phyloP scores from a whole-genome alignment of 2,797 vertebrate species.

The Enteromius viviparus region DNA sequence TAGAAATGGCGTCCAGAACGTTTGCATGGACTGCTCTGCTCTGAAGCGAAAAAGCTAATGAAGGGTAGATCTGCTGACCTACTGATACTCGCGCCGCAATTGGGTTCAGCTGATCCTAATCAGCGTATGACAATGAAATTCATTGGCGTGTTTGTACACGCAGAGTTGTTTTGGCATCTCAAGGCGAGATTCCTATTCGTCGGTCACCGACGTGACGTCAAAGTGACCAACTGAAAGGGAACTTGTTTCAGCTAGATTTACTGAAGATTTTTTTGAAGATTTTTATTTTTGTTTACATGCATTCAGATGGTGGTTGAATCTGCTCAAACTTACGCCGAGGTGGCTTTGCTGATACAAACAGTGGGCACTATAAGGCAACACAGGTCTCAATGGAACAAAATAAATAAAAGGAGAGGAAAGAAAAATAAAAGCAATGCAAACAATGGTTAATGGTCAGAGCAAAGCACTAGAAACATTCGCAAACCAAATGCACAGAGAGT shows the following conservation, averaged over 20 bases:
- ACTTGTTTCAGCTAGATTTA: neutral
- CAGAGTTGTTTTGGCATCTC: no score
- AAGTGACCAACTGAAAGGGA: no score
- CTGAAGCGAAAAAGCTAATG: no score
- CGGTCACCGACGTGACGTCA: no score
- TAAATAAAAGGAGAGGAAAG: slow-evolving; percentile 58
- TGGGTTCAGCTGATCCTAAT: no score
- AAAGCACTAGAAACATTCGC: slow-evolving; percentile 79
- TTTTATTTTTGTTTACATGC: slow-evolving; percentile 48
- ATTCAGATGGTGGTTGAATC: slow-evolving; percentile 78
- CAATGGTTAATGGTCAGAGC: slow-evolving; percentile 71
- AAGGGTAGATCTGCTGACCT: no score
- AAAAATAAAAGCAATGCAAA: slow-evolving; percentile 74
- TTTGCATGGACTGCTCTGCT: no score
- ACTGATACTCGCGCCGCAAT: no score
- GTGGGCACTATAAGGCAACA: slow-evolving; percentile 78
- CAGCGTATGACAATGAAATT: no score
- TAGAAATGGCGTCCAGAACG: no score
- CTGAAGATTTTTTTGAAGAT: neutral
- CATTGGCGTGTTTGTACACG: no score
- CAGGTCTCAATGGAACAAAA: slow-evolving; percentile 72
- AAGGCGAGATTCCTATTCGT: no score
- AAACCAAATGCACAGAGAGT: slow-evolving; percentile 83
- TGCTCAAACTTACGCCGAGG: slow-evolving; percentile 75
- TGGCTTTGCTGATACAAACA: slow-evolving; percentile 76